These are phyloP conservation scores for Drosophila prosaltans DNA, from an alignment of 1,140 invertebrate species.

Conservation along the genomic window DNA sequence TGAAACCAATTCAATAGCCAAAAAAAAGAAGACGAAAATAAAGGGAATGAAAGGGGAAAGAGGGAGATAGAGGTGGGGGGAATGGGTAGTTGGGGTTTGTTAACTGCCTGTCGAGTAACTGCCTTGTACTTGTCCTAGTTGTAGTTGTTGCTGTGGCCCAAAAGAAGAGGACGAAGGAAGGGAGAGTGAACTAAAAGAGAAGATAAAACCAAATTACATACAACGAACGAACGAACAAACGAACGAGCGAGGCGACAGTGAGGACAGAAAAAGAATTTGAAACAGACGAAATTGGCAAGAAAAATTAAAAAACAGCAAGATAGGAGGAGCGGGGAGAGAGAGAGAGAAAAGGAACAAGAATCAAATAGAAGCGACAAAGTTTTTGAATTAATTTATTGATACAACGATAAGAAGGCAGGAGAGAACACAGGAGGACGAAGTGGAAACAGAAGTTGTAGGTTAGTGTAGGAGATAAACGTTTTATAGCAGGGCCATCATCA, in stretches of 20 bases:
- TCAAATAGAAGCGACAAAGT: slow-evolving; percentile 73
- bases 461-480: slow-evolving; percentile 61
- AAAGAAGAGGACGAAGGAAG: slow-evolving; percentile 18
- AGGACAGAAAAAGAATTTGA: slow-evolving; percentile 45
- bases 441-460: slow-evolving; percentile 17
- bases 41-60: slow-evolving; percentile 6
- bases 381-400: slow-evolving; percentile 82
- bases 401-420: slow-evolving; percentile 54
- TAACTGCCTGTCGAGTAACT: slow-evolving; percentile 67
- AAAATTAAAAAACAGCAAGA: slow-evolving; percentile 56
- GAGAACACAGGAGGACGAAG: background rate
- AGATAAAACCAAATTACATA: slow-evolving; percentile 63
- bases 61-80: background rate
- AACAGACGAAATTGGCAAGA: slow-evolving; percentile 68
- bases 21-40: slow-evolving; percentile 40
- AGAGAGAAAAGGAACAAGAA: slow-evolving; percentile 25
- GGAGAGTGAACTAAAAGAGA: background rate
- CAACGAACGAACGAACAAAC: slow-evolving; percentile 27
- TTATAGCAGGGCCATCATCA: slow-evolving; percentile 54
- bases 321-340: slow-evolving; percentile 16
- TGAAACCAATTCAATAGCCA: slow-evolving; percentile 79
- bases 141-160: slow-evolving; percentile 31
- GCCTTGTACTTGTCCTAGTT: slow-evolving; percentile 67
- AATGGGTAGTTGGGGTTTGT: slow-evolving; percentile 20
- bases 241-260: background rate